Evolutionary conservation across 92 coral and sea anemone genomes (phyloP).

Genomic region (Pocillopora meandrina): DNA sequence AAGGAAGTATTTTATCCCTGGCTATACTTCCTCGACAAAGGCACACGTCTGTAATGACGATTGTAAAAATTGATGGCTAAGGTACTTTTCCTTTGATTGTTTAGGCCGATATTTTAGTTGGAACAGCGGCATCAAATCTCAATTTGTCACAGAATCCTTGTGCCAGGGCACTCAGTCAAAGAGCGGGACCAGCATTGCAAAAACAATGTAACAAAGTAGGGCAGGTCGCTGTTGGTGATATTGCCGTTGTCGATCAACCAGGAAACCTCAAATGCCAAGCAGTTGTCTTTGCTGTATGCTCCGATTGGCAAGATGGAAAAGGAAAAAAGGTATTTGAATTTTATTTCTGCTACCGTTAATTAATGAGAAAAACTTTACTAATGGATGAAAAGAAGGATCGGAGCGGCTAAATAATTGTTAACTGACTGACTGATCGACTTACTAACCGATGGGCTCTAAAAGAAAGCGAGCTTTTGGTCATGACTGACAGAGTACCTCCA

Average conservation of each 20-base stretch:
- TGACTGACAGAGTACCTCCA: too few relatives aligned
- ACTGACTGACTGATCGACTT: too few relatives aligned
- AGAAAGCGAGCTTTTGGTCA: too few relatives aligned
- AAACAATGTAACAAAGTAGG: conserved; percentile 50
- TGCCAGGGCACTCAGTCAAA: conserved; percentile 62
- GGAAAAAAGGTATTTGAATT: conserved; percentile 50
- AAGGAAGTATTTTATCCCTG: too few relatives aligned
- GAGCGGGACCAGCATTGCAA: conserved; percentile 73
- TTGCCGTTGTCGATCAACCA: conserved; percentile 40
- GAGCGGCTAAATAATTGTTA: too few relatives aligned
- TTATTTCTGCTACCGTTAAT: neutral
- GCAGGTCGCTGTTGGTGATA: conserved; percentile 55
- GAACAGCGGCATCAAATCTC: conserved; percentile 64
- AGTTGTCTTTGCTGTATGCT: conserved; percentile 64
- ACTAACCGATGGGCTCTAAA: too few relatives aligned
- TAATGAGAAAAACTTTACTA: too few relatives aligned
- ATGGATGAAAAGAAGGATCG: too few relatives aligned
- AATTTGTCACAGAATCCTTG: conserved; percentile 63
- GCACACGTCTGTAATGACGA: neutral
- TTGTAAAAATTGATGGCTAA: neutral
- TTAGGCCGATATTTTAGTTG: conserved; percentile 74
- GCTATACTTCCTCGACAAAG: too few relatives aligned
- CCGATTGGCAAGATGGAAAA: conserved; percentile 45
- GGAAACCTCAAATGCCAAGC: conserved; percentile 58
- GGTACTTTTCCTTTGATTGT: neutral